These are phyloP conservation scores for Brienomyrus longianalis DNA, from an alignment of 2,113 vertebrate species.

Conservation along the genomic window DNA sequence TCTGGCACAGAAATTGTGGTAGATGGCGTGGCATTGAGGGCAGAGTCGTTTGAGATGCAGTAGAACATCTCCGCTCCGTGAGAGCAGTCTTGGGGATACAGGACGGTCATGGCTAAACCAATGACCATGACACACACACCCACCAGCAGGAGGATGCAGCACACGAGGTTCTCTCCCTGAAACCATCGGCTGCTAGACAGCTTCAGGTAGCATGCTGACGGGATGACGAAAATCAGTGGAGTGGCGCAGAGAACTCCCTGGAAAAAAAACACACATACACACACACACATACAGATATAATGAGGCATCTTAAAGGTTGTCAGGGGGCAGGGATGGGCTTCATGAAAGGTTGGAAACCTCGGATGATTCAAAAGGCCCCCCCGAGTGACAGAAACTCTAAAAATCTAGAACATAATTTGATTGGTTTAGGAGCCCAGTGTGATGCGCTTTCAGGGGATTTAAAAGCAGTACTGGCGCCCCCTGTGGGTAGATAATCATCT, in stretches of 20 bases:
- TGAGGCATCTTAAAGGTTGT: background rate
- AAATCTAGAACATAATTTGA: no score
- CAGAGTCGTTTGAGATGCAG: conserved; percentile 69
- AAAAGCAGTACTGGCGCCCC: background rate
- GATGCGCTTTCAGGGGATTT: no score
- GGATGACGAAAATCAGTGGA: conserved; percentile 90
- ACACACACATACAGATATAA: background rate
- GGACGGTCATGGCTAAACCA: conserved; percentile 70
- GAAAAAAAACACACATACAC: conserved; percentile 8
- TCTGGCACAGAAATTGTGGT: conserved; percentile 22
- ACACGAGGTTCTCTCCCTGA: conserved; percentile 67
- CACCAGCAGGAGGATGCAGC: conserved; percentile 61
- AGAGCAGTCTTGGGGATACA: conserved; percentile 75
- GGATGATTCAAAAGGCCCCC: no score
- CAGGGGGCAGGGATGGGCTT: background rate
- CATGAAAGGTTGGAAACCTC: background rate
- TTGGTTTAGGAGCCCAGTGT: no score
- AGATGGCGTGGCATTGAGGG: conserved; percentile 48
- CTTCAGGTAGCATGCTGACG: conserved; percentile 81
- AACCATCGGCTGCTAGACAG: conserved; percentile 74
- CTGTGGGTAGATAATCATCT: background rate
- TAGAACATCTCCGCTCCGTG: conserved; percentile 90
- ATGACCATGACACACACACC: conserved; percentile 78
- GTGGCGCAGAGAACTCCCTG: conserved; percentile 84
- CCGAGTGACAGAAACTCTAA: no score